Base-by-base conservation (phyloP, 2,888 invertebrate genomes). In the Phanerotoma sp. region DNA sequence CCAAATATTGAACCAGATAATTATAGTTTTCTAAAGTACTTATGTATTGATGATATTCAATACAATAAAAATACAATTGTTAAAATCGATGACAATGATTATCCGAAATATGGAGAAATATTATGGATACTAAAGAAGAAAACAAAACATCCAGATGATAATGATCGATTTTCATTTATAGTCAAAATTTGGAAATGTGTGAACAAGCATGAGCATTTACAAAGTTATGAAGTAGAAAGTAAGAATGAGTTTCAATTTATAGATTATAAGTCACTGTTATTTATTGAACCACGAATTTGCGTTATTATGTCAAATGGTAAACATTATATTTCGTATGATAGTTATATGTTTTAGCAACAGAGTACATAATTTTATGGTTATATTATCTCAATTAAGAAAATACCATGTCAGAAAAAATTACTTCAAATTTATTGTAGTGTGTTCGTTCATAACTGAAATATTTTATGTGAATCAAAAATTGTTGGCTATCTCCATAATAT, bases 201-300 rank as follows among this genome's bases (percentile, higher is more conserved):
- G 7, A 7, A 18, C 3, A 41, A 18, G 7, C 10, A 41, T 41
- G 15, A 41, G 11, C 20, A 13, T 16, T n/a, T 41, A 41, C 18
- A 41, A 15, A 41, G 41, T 15, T 41, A n/a, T 41, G 13, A 15
- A 41, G 4, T 41, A n/a, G n/a, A 11, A 20, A 9, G 16, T 22
- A 15, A 13, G 15, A 28, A 46, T 28, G 5, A n/a, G 13, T 28
- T 20, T 16, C n/a, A 46, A 30, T 16, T 46, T 32, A 11, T 46
- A 11, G 11, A 13, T 21, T 46, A 13, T 9, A 9, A 46, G 11
- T 46, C 46, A 11, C n/a, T 46, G 16, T 28, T 10, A 46, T 46
- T 30, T 32, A 13, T 46, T 32, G 46, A 46, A 46, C 32, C 32
- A n/a, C 46, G 30, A 25, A 46, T 6, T 16, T 11, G 28, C 5